phyloP scores from a whole-genome alignment of 2,113 vertebrate genomes.

The Tursiops truncatus region DNA sequence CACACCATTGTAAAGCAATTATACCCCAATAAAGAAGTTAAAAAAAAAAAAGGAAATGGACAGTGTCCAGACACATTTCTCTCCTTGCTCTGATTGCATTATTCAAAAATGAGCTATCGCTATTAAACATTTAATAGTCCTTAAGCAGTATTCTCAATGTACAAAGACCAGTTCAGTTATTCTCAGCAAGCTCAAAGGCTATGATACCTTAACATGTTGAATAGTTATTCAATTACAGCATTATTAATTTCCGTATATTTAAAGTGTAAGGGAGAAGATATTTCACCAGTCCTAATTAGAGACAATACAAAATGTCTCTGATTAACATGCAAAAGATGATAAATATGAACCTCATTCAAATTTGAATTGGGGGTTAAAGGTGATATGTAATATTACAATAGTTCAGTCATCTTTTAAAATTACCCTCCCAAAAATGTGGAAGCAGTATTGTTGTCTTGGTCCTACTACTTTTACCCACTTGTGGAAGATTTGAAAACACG shows the following conservation, averaged over 20 bases:
- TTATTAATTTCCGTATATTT: neutral
- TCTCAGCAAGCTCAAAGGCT: slow-evolving; percentile 14
- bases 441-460: neutral
- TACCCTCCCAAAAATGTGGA: neutral
- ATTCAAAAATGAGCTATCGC: neutral
- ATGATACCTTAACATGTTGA: neutral
- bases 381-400: neutral
- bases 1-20: too few species aligned
- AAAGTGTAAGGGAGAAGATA: neutral
- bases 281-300: neutral
- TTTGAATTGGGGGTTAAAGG: neutral
- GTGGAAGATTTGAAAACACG: neutral
- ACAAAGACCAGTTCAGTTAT: slow-evolving; percentile 11
- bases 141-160: neutral
- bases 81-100: neutral
- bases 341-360: neutral
- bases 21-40: too few species aligned
- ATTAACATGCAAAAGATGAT: neutral
- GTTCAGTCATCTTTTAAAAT: neutral
- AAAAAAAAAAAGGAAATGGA: neutral
- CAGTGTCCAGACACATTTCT: neutral
- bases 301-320: neutral
- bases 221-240: neutral
- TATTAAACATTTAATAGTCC: slow-evolving; percentile 16
- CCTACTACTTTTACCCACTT: neutral